Conservation (phyloP, 2,797 vertebrate species). For the Brachymystax lenok region DNA sequence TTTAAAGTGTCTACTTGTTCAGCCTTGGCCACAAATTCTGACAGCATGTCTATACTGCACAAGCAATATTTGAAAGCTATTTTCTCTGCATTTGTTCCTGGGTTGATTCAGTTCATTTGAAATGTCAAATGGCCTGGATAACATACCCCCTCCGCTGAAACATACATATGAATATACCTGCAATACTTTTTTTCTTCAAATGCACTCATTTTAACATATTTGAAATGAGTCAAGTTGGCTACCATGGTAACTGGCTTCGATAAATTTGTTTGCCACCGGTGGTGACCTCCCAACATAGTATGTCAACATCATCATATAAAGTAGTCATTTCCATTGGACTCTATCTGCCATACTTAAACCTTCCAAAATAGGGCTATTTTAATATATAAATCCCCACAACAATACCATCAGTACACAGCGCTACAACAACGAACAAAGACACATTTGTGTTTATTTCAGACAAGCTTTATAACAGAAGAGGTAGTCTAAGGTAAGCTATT, state of each 20-base stretch:
- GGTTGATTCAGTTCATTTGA: neutral
- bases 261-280: conserved; percentile 13
- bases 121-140: neutral
- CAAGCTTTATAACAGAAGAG: neutral
- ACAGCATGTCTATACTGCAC: no score
- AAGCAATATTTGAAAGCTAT: no score
- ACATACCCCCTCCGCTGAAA: neutral
- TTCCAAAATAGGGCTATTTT: neutral
- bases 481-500: neutral
- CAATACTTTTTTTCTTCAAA: conserved; percentile 20
- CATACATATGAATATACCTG: conserved; percentile 8
- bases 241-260: conserved; percentile 34
- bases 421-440: neutral
- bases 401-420: neutral
- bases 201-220: conserved; percentile 28
- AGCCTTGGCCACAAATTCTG: no score
- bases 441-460: neutral
- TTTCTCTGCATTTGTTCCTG: no score
- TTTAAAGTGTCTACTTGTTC: no score
- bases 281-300: conserved; percentile 22
- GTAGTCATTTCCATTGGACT: conserved; percentile 23
- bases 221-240: conserved; percentile 30
- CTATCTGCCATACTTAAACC: neutral
- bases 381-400: neutral
- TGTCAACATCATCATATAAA: neutral